Conservation (phyloP, 2,888 invertebrate species). For the Electrophaes corylata region DNA sequence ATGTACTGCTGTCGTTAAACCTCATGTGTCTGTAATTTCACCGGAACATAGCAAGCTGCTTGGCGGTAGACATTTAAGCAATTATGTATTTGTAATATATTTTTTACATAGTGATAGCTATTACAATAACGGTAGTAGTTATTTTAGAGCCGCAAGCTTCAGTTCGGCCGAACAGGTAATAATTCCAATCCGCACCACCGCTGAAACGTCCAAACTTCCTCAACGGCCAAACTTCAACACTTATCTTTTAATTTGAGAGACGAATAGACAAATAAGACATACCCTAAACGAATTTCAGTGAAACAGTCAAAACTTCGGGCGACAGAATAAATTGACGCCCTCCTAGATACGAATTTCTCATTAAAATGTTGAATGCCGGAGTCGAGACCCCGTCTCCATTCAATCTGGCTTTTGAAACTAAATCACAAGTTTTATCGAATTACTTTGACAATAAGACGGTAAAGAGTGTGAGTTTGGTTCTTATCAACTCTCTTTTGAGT, state of each 20-base stretch:
- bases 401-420: conserved; percentile 77
- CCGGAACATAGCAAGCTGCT: too few species aligned
- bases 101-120: neutral
- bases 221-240: conserved; percentile 73
- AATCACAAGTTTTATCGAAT: conserved; percentile 75
- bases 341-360: conserved; percentile 79
- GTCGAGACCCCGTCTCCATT: conserved; percentile 68
- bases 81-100: too few species aligned
- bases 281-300: conserved; percentile 59
- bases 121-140: neutral
- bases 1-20: too few species aligned
- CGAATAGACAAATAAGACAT: conserved; percentile 71
- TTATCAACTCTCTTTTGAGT: conserved; percentile 9
- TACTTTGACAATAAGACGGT: conserved; percentile 71
- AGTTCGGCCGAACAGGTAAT: conserved; percentile 68
- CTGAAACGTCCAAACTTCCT: conserved; percentile 54
- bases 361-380: conserved; percentile 75
- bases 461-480: conserved; percentile 55
- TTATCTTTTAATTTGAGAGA: conserved; percentile 74
- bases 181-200: conserved; percentile 75
- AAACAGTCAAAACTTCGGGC: conserved; percentile 63
- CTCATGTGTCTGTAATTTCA: too few species aligned
- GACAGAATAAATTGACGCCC: conserved; percentile 70
- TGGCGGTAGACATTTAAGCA: too few species aligned
- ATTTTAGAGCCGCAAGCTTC: conserved; percentile 20